Base-by-base conservation (phyloP, 2,888 invertebrate genomes). In the Lathronympha strigana region DNA sequence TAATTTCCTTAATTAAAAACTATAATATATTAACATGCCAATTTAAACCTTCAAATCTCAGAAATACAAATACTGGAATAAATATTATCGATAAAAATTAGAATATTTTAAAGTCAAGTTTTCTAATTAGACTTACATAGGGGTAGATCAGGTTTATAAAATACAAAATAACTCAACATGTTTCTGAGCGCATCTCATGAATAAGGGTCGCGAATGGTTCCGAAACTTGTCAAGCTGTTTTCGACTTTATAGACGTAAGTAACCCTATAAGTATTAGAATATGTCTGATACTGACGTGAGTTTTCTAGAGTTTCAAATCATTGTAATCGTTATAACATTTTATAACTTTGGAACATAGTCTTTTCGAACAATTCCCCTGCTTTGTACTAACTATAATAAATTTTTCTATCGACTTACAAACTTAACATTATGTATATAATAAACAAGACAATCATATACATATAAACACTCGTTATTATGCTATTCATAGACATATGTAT, bases 301-400 rank as follows among this genome's bases (percentile, higher is more conserved):
- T n/a, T n/a, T n/a, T n/a, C n/a, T n/a, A n/a, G n/a, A 31, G 6
- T 43, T 57, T 33, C 9, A 58, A 51, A 57, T 31, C 13, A 23
- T 60, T 28, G 4, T 25, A 31, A n/a, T 57, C 25, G 28, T 58
- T 23, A 47, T 51, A 55, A 63, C 50, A 57, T 51, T 53, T 47
- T 8, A 21, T 49, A 61, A 61, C 47, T 43, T 61, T 45, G n/a
- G 51, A 49, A 60, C 43, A 45, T 57, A 43, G 55, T 28, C 28
- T 51, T 50, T 28, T 57, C 17, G 4, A 43, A 36, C 63, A 17
- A 63, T 54, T 60, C 47, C 77, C 78, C 75, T 67, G 69, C 72
- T 76, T 83, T 83, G 80, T 80, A 82, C 81, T 81, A 80, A 67
- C 80, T 82, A 83, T 71, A 72, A 77, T 81, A 80, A 78, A 74